Percentiles rank a stretch among this genome's conserved stretches.
Evolutionary conservation across 2,113 vertebrate species (phyloP).

Genomic region (Vireo altiloquus): DNA sequence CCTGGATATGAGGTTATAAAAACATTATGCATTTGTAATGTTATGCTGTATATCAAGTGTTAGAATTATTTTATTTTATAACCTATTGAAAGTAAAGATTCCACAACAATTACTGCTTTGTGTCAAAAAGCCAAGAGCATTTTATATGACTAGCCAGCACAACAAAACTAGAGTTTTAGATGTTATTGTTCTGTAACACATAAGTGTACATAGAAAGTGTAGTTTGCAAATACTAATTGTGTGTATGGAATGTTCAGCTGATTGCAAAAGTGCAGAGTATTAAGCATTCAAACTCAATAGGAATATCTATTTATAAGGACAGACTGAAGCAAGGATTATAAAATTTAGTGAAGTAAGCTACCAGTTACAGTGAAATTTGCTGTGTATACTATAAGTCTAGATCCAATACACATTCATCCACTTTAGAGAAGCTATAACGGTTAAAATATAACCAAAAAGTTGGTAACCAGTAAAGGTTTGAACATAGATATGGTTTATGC

Average conservation of each 20-base stretch:
- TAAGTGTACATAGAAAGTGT: background rate
- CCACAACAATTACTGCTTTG: background rate
- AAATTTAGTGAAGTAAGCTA: background rate
- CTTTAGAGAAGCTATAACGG: accelerated
- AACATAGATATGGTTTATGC: background rate
- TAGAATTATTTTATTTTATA: background rate
- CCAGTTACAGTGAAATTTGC: background rate
- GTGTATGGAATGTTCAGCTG: background rate
- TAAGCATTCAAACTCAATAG: background rate
- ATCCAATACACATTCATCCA: background rate
- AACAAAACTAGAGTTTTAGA: background rate
- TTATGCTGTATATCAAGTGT: background rate
- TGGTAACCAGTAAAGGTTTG: background rate
- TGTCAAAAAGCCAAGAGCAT: background rate
- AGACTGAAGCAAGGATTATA: background rate
- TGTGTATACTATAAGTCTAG: background rate
- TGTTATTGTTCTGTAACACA: background rate
- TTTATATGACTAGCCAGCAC: background rate
- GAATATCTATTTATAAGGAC: background rate
- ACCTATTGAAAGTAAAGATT: background rate
- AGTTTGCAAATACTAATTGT: background rate
- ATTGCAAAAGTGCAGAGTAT: background rate
- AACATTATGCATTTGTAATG: background rate
- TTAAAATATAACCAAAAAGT: background rate
- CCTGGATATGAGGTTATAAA: background rate